Evolutionary conservation across 2,113 vertebrate genomes (phyloP), one percentile per base, ranked within the genome.

Genomic region (Regulus satrapa): DNA sequence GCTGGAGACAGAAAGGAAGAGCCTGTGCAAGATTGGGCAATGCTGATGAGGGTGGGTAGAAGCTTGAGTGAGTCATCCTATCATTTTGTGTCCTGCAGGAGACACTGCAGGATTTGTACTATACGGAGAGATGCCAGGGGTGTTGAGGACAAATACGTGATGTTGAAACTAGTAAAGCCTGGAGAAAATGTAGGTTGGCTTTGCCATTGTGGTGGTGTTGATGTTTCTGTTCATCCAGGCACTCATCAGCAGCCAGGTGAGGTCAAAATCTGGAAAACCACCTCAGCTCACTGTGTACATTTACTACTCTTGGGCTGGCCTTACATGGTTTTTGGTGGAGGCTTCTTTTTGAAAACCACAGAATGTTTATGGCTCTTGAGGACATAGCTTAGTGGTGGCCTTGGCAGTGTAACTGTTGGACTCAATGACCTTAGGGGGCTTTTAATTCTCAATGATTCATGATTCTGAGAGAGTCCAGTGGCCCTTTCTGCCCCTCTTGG

Each of bases 71-170:
- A n/a, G 10, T 8, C 2, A 5, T 49, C 6, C 4, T 46, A 9
- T 48, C 0, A 0, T 58, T 63, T 38, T 1, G 5, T 51, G 19
- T 38, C 31, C n/a, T 51, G 25, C 38, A 63, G 76, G n/a, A 48
- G 34, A 25, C 4, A 1, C 6, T 20, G 5, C 12, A 48, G 5
- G 2, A 3, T 66, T 66, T 36, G 11, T 21, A 17, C 38, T 38
- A 3, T 4, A 9, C 7, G 9, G 36, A 12, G 25, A 55, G 48
- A 24, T 4, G 17, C 32, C 8, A 14, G 62, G 19, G 43, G 21
- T 38, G 23, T 7, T 23, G 48, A 8, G 24, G 29, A 2, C 20
- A 36, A 46, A 14, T 34, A 19, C 19, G 29, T 25, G 34, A 17
- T 2, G 10, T 18, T 43, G 63, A n/a, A 73, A 26, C 9, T 8